Base-by-base conservation (phyloP, 1,140 invertebrate species). In the Penaeus vannamei region DNA sequence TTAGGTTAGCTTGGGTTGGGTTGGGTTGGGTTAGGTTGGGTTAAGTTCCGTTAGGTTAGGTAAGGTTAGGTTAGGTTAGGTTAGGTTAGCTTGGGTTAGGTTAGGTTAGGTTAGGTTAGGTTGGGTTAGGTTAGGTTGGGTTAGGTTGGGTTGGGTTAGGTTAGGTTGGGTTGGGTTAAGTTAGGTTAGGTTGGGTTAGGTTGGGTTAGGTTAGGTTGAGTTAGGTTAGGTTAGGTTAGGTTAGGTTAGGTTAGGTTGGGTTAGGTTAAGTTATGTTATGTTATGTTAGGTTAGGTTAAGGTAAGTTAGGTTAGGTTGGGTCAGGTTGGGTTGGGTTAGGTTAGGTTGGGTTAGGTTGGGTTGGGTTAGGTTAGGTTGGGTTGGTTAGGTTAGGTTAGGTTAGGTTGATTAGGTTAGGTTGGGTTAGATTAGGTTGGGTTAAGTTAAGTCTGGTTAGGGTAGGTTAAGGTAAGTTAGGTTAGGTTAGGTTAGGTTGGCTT, bases 401-500 rank as follows among this genome's bases (percentile, higher is more conserved):
- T n/a, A n/a, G n/a, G n/a, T n/a, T n/a, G n/a, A n/a, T n/a, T n/a
- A n/a, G n/a, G n/a, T n/a, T n/a, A n/a, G n/a, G n/a, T n/a, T n/a
- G n/a, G 62, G 62, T 64, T 64, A 64, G 62, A 64, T 64, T 64
- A 64, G 62, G 62, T 64, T 64, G n/a, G 62, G 62, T 64, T 64
- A 64, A n/a, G 62, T n/a, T 64, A 64, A n/a, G 62, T 64, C n/a
- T 19, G 62, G 62, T n/a, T n/a, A n/a, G n/a, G n/a, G n/a, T n/a
- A n/a, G n/a, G n/a, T n/a, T n/a, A n/a, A n/a, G n/a, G 17, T 29
- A 77, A 32, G 72, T 77, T 77, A 77, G 72, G 72, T 77, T 77
- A 77, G 72, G 32, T 82, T 82, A 82, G 80, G 80, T 82, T 82
- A 82, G 42, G 80, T 82, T 82, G 59, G 42, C 7, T 82, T 20